phyloP scores from a whole-genome alignment of 2,113 vertebrate species.

The Cichladusa arquata region DNA sequence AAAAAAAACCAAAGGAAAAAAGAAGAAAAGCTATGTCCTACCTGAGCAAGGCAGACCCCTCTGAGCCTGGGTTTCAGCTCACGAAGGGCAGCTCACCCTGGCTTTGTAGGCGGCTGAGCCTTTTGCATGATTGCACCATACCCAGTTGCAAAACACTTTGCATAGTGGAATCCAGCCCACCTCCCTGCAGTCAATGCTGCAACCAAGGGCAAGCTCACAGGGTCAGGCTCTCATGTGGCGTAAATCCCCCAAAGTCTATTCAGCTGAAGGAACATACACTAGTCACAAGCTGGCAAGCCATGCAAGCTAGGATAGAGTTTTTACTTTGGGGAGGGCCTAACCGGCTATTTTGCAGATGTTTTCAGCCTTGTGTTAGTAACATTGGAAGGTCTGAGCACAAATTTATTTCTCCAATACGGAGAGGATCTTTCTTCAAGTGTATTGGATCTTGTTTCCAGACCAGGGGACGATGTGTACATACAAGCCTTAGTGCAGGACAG shows the following conservation, averaged over 20 bases:
- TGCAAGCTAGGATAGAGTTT: background rate
- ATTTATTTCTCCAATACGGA: background rate
- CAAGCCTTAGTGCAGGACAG: background rate
- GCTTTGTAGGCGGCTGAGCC: fast-evolving
- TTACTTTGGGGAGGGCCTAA: background rate
- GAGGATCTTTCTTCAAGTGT: background rate
- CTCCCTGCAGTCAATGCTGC: background rate
- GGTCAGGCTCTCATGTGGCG: background rate
- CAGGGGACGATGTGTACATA: background rate
- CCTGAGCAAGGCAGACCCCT: background rate
- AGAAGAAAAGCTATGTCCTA: background rate
- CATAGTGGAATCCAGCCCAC: background rate
- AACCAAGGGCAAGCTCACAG: background rate
- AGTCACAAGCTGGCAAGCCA: background rate
- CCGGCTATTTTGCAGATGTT: background rate
- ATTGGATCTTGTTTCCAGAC: background rate
- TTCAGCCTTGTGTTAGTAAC: background rate
- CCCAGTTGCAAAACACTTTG: background rate
- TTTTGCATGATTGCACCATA: background rate
- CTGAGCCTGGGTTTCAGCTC: background rate
- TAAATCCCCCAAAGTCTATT: background rate
- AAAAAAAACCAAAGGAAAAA: background rate
- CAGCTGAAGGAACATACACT: background rate
- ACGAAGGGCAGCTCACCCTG: background rate
- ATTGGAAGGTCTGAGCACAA: background rate